Percentiles rank a stretch among this genome's conserved stretches.
Evolutionary conservation across 2,888 invertebrate species (phyloP).

Genomic region (Drosophila nigricruria): DNA sequence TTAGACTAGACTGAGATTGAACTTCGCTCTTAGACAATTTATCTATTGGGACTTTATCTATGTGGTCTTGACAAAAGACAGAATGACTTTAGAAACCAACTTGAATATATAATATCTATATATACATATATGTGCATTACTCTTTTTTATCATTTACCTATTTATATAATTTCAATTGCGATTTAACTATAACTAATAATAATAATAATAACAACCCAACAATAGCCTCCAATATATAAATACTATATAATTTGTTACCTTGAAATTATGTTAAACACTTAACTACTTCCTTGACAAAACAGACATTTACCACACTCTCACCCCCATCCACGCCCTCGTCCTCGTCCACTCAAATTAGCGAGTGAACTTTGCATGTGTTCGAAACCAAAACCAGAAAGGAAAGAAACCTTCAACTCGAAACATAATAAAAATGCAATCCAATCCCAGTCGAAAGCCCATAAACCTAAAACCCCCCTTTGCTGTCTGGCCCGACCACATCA

Average conservation of each 20-base stretch:
- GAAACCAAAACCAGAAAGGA: not conserved
- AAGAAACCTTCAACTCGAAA: conserved; percentile 5
- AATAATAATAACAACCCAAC: too few species aligned
- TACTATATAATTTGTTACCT: conserved; percentile 10
- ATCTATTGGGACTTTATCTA: too few species aligned
- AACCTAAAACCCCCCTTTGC: not conserved
- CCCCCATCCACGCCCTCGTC: not conserved
- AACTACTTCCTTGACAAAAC: conserved; percentile 50
- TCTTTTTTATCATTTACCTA: too few species aligned
- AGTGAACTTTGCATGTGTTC: conserved; percentile 38
- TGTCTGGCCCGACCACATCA: conserved; percentile 58
- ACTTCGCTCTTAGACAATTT: too few species aligned
- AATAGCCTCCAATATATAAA: not conserved
- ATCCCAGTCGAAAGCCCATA: not conserved
- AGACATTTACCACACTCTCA: conserved; percentile 18
- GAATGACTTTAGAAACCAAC: too few species aligned
- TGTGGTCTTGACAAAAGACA: too few species aligned
- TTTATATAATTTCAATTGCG: too few species aligned
- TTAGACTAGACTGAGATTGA: too few species aligned
- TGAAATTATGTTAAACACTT: conserved; percentile 48
- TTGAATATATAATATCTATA: too few species aligned
- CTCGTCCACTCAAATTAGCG: conserved; percentile 36
- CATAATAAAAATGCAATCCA: conserved; percentile 36
- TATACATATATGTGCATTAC: too few species aligned
- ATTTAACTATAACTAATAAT: too few species aligned